phyloP scores from a whole-genome alignment of 2,888 invertebrate genomes.

The Drosophila nigritarsus region DNA sequence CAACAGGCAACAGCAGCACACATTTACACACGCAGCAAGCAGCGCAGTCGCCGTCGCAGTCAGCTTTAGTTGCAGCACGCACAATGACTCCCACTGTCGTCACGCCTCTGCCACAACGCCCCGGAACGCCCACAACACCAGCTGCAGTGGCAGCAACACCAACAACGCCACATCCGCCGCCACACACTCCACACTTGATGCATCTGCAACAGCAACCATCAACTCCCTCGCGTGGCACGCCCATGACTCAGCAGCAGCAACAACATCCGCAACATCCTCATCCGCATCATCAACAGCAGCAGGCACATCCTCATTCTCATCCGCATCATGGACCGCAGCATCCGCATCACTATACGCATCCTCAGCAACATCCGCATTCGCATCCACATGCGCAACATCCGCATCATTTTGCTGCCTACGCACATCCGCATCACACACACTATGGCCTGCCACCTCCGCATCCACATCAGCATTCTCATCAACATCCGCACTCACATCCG shows the following conservation, averaged over 20 bases:
- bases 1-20: slow-evolving; percentile 52
- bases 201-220: slow-evolving; percentile 56
- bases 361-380: slow-evolving; percentile 54
- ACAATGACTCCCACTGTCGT: slow-evolving; percentile 46
- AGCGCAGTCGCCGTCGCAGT: slow-evolving; percentile 41
- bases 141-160: slow-evolving; percentile 31
- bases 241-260: slow-evolving; percentile 36
- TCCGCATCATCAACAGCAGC: slow-evolving; percentile 43
- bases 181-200: slow-evolving; percentile 41
- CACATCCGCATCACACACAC: slow-evolving; percentile 59
- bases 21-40: slow-evolving; percentile 47
- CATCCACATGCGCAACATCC: slow-evolving; percentile 49
- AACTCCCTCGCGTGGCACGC: not conserved
- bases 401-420: slow-evolving; percentile 40
- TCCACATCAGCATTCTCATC: slow-evolving; percentile 34
- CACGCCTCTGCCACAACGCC: slow-evolving; percentile 41
- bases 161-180: slow-evolving; percentile 49
- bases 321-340: slow-evolving; percentile 43
- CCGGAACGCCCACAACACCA: slow-evolving; percentile 64
- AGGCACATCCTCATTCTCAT: slow-evolving; percentile 50
- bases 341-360: slow-evolving; percentile 57
- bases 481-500: slow-evolving; percentile 48
- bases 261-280: slow-evolving; percentile 49
- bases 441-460: slow-evolving; percentile 39
- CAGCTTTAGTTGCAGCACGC: slow-evolving; percentile 42